A percentile compares a stretch with the other conserved stretches of the same genome.
These are phyloP conservation scores for Polymixis lichenea DNA, from an alignment of 2,888 invertebrate genomes.

Conservation along the genomic window DNA sequence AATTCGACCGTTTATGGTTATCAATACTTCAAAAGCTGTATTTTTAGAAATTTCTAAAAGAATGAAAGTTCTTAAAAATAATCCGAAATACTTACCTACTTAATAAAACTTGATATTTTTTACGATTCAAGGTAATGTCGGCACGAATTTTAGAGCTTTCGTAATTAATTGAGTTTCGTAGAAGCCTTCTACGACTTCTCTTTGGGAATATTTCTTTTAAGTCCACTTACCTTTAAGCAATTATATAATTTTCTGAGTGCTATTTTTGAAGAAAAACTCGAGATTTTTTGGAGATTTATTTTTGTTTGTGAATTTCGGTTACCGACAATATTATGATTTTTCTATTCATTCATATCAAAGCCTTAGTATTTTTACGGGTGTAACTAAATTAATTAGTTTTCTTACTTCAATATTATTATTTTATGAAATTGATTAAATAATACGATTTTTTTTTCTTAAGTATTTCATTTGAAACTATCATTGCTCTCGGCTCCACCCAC, in stretches of 20 bases:
- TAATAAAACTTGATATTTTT: constrained; percentile 34
- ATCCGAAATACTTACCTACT: not conserved
- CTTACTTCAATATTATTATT: not conserved
- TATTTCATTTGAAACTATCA: not conserved
- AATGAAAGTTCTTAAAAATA: not conserved
- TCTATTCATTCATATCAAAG: constrained; percentile 10
- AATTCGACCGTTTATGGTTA: not conserved
- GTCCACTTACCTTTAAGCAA: constrained; percentile 22
- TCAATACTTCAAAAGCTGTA: not conserved
- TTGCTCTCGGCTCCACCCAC: not conserved
- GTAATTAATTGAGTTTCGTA: constrained; percentile 36
- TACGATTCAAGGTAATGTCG: constrained; percentile 24
- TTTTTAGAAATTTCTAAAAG: not conserved
- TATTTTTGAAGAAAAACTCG: not conserved
- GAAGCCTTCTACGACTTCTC: not conserved
- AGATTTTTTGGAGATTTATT: constrained; percentile 4
- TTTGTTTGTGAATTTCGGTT: constrained; percentile 11
- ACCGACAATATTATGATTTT: not conserved
- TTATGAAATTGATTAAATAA: not conserved
- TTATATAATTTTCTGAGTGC: constrained; percentile 46
- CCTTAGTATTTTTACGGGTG: not conserved
- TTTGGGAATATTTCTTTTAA: constrained; percentile 32
- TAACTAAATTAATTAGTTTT: constrained; percentile 3
- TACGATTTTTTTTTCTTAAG: too few relatives aligned
- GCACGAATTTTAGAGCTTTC: constrained; percentile 17